phyloP scores from a whole-genome alignment of 2,888 invertebrate species.

The Sesia bembeciformis region DNA sequence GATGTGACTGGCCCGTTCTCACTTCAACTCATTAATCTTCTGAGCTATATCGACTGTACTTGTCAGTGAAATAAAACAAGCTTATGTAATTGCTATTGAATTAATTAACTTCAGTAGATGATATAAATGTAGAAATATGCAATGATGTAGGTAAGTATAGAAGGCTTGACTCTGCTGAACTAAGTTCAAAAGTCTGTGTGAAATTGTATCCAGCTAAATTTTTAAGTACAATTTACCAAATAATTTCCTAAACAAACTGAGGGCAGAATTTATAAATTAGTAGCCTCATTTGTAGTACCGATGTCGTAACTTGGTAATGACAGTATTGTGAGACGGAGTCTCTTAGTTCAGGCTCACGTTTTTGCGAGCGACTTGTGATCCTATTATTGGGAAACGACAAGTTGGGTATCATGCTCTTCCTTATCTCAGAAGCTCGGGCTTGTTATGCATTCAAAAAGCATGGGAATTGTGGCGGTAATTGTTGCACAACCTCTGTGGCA shows the following conservation, averaged over 20 bases:
- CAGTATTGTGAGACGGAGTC: constrained; percentile 54
- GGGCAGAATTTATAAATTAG: too few species aligned
- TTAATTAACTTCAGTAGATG: too few species aligned
- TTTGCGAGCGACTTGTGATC: constrained; percentile 55
- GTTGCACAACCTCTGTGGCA: constrained; percentile 35
- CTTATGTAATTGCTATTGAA: too few species aligned
- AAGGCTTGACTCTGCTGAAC: neutral
- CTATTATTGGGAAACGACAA: constrained; percentile 59
- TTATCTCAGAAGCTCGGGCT: constrained; percentile 50
- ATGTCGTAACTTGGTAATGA: constrained; percentile 51
- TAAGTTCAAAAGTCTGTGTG: too few species aligned
- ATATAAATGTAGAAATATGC: too few species aligned
- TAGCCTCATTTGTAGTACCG: constrained; percentile 13
- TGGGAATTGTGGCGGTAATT: constrained; percentile 51
- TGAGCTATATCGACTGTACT: too few species aligned
- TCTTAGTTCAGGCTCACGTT: constrained; percentile 51
- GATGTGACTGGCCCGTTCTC: too few species aligned
- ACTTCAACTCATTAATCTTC: too few species aligned
- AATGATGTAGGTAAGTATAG: neutral
- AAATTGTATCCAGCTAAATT: too few species aligned
- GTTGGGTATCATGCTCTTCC: constrained; percentile 43
- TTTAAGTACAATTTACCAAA: too few species aligned
- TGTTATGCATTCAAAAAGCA: constrained; percentile 56
- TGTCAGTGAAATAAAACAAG: too few species aligned
- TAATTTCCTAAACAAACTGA: too few species aligned